Base-by-base conservation (phyloP, 2,113 vertebrate genomes). In the Laterallus jamaicensis region DNA sequence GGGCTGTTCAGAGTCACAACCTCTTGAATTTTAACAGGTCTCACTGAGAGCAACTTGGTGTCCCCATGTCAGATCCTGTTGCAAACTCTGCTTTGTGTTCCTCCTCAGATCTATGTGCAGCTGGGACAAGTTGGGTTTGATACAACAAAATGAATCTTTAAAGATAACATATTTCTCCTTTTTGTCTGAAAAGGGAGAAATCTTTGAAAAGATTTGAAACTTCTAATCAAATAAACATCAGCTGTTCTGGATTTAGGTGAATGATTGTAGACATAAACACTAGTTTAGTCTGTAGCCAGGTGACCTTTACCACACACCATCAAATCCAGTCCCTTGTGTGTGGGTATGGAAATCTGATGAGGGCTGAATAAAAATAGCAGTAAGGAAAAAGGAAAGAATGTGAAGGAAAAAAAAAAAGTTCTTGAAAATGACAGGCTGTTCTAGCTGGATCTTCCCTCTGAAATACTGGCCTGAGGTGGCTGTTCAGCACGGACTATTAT, bases 361-460 rank as follows among this genome's bases (percentile, higher is more conserved):
- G 9, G 66, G 44, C 32, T 54, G 59, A 78, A 15, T 60, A 69
- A 90, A 93, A 96, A 26, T 20, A 91, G 9, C 16, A n/a, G 7
- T 59, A 32, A 12, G 35, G 58, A 40, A 49, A 74, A 67, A 40
- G 64, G 56, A 31, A 35, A 86, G 87, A 87, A 89, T 50, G 71
- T 80, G 55, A 93, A 76, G 44, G 18, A 47, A 47, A 49, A 52
- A 88, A 83, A 92, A 80, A 8, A 63, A 54, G 79, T 79, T 91
- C 35, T 88, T 77, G 90, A 54, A 90, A 90, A 88, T 90, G 82
- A 62, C 67, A 92, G 68, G 49, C 50, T 92, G 58, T 44, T 94
- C 21, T 76, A 55, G 82, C 75, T 69, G 71, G 75, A 82, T 10
- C 39, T 86, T 90, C 20, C 52, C 91, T 85, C 78, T 54, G 75